phyloP scores from a whole-genome alignment of 2,888 invertebrate species.

The Kryphioiulus occultus region DNA sequence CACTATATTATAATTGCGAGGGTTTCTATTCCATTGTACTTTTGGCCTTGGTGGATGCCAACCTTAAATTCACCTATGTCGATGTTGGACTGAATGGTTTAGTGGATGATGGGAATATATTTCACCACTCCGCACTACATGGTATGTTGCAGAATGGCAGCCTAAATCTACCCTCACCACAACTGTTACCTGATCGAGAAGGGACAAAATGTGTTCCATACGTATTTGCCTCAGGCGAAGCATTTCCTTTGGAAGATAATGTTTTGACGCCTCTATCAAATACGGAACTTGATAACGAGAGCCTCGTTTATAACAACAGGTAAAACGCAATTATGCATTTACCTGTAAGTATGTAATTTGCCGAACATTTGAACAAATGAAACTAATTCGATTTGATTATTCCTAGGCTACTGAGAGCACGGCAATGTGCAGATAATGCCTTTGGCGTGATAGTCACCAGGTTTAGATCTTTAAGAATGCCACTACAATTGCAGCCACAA shows the following conservation, averaged over 20 bases:
- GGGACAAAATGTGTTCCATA: slow-evolving; percentile 50
- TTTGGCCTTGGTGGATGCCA: slow-evolving; percentile 55
- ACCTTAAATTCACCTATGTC: slow-evolving; percentile 53
- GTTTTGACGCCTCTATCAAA: slow-evolving; percentile 54
- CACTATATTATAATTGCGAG: slow-evolving; percentile 55
- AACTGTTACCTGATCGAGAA: neutral
- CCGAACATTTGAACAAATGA: neutral
- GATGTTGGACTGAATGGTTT: slow-evolving; percentile 55
- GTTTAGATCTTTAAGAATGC: slow-evolving; percentile 50
- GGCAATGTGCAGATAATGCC: slow-evolving; percentile 53
- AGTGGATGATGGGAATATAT: slow-evolving; percentile 54
- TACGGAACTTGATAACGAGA: slow-evolving; percentile 35
- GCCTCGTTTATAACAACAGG: slow-evolving; percentile 54
- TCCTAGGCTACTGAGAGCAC: slow-evolving; percentile 51
- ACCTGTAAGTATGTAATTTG: too few species aligned
- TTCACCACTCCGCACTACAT: slow-evolving; percentile 48
- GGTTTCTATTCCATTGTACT: slow-evolving; percentile 53
- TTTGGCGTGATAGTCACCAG: slow-evolving; percentile 53
- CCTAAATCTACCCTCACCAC: slow-evolving; percentile 40
- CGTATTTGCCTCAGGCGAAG: slow-evolving; percentile 55
- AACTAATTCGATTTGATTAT: neutral
- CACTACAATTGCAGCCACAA: neutral
- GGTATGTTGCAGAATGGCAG: slow-evolving; percentile 3
- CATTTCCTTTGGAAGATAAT: slow-evolving; percentile 55
- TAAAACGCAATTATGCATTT: neutral